Evolutionary conservation across 2,797 vertebrate species (phyloP), one percentile per base, ranked within the genome.

Genomic region (Pantherophis vulpinus): DNA sequence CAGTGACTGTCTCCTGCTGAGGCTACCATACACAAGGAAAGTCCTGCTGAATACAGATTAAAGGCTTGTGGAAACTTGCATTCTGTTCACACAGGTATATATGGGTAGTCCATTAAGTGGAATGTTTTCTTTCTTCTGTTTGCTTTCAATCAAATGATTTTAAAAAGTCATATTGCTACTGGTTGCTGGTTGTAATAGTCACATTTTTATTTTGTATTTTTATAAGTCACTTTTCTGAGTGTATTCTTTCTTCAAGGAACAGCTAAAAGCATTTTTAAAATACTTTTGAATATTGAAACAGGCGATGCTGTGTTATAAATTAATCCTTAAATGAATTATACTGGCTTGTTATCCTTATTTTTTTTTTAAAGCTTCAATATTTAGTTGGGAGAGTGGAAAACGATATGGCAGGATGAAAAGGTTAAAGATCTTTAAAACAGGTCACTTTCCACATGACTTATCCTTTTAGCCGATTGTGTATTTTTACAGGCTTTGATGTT

Each of bases 401-500:
- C 58, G 51, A 91, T 91, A 83, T 25, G 25, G 59, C 14, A 86
- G 90, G 90, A 59, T 87, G 58, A 86, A 86, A 59, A 94, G 91
- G 66, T 91, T 59, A 66, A 8, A 86, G 59, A 87, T 90, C 66
- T 91, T 93, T 89, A 89, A 93, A 93, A 58, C 93, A 89, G 93
- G 90, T 58, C 51, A 89, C 58, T 93, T 93, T 89, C 90, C 90
- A 86, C 87, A 91, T 91, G 90, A 89, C 87, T 91, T 91, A 91
- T 58, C 55, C 58, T 89, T 93, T 86, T 63, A 89, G 70, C 60
- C 87, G 66, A 66, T 58, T 91, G 93, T 93, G 70, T 91, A 86
- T 86, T 91, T 91, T 93, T 86, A 58, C 59, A 89, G 56, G 47
- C 90, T 89, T 91, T 93, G 90, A 93, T 91, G 93, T 93, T 93